These are phyloP conservation scores for Leuciscus idus DNA, from an alignment of 2,113 vertebrate genomes.

Conservation along the genomic window DNA sequence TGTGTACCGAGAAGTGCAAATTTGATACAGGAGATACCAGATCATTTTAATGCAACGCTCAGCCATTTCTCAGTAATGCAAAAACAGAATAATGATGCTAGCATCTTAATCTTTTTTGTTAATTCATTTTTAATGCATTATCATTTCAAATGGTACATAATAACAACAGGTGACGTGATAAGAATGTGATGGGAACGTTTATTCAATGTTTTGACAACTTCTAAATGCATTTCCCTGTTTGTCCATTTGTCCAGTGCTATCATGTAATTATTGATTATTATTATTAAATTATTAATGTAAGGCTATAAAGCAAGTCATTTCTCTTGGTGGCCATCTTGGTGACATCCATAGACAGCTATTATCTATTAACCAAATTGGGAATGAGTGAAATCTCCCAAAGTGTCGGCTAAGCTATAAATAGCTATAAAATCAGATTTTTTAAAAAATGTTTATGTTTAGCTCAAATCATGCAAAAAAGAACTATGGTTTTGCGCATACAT, in stretches of 20 bases:
- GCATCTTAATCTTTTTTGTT: not conserved
- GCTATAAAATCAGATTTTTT: not conserved
- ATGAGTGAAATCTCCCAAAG: too few species aligned
- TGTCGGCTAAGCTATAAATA: not conserved
- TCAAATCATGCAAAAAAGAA: not conserved
- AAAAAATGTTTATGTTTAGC: not conserved
- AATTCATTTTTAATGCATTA: not conserved
- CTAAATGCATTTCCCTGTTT: not conserved
- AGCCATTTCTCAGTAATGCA: not conserved
- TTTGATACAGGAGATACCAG: not conserved
- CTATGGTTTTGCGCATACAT: not conserved
- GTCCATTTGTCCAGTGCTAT: not conserved
- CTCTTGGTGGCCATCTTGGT: too few species aligned
- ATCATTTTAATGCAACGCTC: not conserved
- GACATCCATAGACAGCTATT: too few species aligned
- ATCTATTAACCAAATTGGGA: too few species aligned
- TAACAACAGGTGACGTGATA: not conserved
- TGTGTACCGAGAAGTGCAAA: not conserved
- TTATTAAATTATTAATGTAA: too few species aligned
- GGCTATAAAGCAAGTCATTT: too few species aligned
- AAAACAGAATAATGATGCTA: not conserved
- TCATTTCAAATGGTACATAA: not conserved
- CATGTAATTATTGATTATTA: too few species aligned
- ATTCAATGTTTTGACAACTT: not conserved
- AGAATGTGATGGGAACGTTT: too few species aligned